Base-by-base conservation (phyloP, 1,140 invertebrate genomes). In the Choristoneura fumiferana region DNA sequence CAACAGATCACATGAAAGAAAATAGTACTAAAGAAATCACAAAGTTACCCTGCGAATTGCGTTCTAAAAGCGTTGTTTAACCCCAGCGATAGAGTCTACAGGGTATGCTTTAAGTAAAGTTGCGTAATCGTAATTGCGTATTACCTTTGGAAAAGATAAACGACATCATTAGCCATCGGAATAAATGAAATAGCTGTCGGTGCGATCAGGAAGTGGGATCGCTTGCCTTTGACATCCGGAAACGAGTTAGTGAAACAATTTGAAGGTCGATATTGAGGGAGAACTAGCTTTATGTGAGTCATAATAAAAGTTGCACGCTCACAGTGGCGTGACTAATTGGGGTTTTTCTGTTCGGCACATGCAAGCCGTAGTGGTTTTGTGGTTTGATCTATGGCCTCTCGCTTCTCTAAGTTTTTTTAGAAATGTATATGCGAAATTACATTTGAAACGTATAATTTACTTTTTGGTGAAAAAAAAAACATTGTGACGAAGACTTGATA, bases 1-100 rank as follows among this genome's bases (percentile, higher is more conserved):
- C 66, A 62, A 60, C 54, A 66, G 58, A 66, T 69, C 69, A 72
- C 66, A 64, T 64, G 57, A 72, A 72, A 69, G 66, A 58, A 18
- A 40, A 40, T 40, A 40, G 39, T 40, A 40, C 39, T 15, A 17
- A 9, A 4, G 8, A 6, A 40, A 40, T 18, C 13, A 3, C 39
- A 17, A 40, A 9, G 12, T 17, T 17, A 40, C 15, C 8, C 39
- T 15, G 5, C 5, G 1, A 4, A 15, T 40, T 40, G 14, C 15
- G 15, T 40, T 17, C 5, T 9, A 40, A 40, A 15, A 15, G 14
- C 12, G 9, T 15, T 15, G 13, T 40, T 40, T 0, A 9, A 1
- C 39, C 13, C 0, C 0, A 4, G 39, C 13, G 15, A 15, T 40
- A 40, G 15, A 40, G 39, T 17, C 15, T 40, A 15, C 14, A 18